These are phyloP conservation scores for Caerostris extrusa DNA, from an alignment of 1,140 invertebrate species.

Conservation along the genomic window DNA sequence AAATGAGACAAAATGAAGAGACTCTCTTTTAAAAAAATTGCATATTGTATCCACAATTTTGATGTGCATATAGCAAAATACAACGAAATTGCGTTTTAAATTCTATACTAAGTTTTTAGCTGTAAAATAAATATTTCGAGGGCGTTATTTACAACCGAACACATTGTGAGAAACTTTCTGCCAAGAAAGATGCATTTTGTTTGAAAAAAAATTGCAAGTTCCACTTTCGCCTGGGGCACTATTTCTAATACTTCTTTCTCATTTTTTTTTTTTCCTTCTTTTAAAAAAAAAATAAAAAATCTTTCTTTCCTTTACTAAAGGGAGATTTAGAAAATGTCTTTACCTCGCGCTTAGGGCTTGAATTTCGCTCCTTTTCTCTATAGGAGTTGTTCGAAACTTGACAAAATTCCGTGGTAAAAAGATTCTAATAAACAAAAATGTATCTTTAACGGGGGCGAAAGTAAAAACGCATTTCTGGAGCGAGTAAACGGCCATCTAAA, in stretches of 20 bases:
- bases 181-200: not conserved
- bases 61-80: not conserved
- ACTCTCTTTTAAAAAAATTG: too few species aligned
- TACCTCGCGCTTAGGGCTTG: constrained; percentile 2
- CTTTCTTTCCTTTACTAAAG: not conserved
- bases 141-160: constrained; percentile 25
- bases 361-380: not conserved
- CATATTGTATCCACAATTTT: too few species aligned
- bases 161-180: not conserved
- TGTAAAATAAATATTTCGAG: not conserved
- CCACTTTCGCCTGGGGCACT: not conserved
- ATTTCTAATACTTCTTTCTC: constrained; percentile 24
- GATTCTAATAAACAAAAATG: not conserved
- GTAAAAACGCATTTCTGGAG: constrained; percentile 36
- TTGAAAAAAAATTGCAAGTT: not conserved
- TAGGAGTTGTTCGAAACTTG: constrained; percentile 17
- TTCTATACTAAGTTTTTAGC: not conserved
- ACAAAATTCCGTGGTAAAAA: not conserved
- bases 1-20: too few species aligned
- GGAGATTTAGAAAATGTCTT: not conserved
- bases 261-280: not conserved
- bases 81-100: not conserved
- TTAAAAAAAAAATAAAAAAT: not conserved
- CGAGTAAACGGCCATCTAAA: constrained; percentile 29
- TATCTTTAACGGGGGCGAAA: constrained; percentile 43